phyloP scores from a whole-genome alignment of 1,140 invertebrate genomes.

The Sarcophaga peregrina region DNA sequence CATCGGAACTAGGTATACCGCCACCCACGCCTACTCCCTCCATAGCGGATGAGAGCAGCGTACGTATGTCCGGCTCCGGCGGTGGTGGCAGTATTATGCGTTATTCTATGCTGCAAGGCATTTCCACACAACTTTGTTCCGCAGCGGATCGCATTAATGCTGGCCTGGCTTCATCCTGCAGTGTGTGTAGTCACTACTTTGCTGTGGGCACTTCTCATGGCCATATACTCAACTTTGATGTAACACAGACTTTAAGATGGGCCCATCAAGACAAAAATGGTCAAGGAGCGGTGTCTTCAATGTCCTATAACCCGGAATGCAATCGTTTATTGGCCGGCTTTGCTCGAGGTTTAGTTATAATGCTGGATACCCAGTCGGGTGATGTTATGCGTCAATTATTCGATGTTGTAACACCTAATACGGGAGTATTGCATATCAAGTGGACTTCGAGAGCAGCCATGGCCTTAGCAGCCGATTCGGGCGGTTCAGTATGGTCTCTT shows the following conservation, averaged over 20 bases:
- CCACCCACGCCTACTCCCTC: slow-evolving; percentile 69
- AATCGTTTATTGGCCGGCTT: slow-evolving; percentile 84
- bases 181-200: slow-evolving; percentile 78
- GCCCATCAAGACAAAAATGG: slow-evolving; percentile 80
- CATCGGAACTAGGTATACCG: slow-evolving; percentile 68
- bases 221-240: slow-evolving; percentile 89
- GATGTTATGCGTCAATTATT: slow-evolving; percentile 83
- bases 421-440: slow-evolving; percentile 88
- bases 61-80: slow-evolving; percentile 54
- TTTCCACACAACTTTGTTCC: slow-evolving; percentile 86
- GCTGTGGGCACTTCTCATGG: slow-evolving; percentile 94
- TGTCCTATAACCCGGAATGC: slow-evolving; percentile 89
- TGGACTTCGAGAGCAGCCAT: slow-evolving; percentile 73
- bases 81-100: slow-evolving; percentile 79
- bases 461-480: slow-evolving; percentile 91
- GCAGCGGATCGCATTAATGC: slow-evolving; percentile 88
- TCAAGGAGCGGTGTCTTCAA: slow-evolving; percentile 84
- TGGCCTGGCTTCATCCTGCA: slow-evolving; percentile 85
- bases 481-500: slow-evolving; percentile 97
- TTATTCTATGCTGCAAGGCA: slow-evolving; percentile 84
- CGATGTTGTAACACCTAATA: slow-evolving; percentile 87
- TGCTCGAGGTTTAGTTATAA: slow-evolving; percentile 87
- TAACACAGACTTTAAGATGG: slow-evolving; percentile 86
- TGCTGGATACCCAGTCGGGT: slow-evolving; percentile 82
- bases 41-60: slow-evolving; percentile 58